Evolutionary conservation across 2,113 vertebrate genomes (phyloP).

Genomic region (Clupea harengus): DNA sequence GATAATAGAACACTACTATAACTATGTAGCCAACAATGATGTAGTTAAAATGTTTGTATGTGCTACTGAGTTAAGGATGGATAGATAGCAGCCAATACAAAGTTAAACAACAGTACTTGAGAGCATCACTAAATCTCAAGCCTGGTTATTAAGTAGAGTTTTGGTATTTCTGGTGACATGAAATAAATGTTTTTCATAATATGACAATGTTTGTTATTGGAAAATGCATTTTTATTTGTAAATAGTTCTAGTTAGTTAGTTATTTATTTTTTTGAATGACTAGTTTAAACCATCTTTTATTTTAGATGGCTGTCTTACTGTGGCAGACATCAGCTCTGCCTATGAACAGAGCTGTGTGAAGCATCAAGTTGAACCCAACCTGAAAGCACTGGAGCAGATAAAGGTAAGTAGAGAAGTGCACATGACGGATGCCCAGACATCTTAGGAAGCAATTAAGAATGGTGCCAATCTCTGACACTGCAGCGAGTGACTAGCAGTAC

Average conservation of each 20-base stretch:
- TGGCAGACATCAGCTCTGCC: constrained; percentile 64
- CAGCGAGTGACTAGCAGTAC: background rate
- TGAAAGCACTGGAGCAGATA: constrained; percentile 65
- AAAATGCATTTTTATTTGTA: too few species aligned
- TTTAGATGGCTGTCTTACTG: constrained; percentile 64
- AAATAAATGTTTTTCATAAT: background rate
- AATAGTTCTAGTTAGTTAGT: too few species aligned
- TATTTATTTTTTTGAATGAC: constrained; percentile 6
- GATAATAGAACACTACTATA: too few species aligned
- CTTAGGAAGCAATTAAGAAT: background rate
- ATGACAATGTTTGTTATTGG: too few species aligned
- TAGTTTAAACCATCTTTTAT: constrained; percentile 44
- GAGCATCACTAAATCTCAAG: too few species aligned
- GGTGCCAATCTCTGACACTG: background rate
- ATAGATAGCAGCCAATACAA: too few species aligned
- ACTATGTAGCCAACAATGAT: too few species aligned
- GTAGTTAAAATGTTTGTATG: too few species aligned
- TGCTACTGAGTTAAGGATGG: too few species aligned
- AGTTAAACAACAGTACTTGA: too few species aligned
- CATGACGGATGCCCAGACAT: background rate
- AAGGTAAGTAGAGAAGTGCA: constrained; percentile 60
- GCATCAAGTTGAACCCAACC: constrained; percentile 66
- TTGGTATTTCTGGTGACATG: background rate
- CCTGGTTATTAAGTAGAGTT: background rate
- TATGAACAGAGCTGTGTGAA: constrained; percentile 71